Percentiles rank a stretch among this genome's conserved stretches.
Conservation (phyloP, 2,888 invertebrate species). For the Poecilus cupreus region DNA sequence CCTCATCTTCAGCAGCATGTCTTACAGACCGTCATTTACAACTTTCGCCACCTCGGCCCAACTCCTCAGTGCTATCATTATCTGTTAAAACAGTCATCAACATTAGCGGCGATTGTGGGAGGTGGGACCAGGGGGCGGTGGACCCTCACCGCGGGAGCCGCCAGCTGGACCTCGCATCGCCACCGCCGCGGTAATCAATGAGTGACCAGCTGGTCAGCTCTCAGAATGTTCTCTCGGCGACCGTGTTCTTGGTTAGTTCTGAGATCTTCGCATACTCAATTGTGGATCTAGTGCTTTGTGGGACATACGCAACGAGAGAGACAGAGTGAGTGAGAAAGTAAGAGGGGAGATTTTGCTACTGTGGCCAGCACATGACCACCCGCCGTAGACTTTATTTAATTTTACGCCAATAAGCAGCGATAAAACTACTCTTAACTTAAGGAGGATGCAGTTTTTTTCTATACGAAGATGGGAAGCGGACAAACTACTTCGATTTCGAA, state of each 20-base stretch:
- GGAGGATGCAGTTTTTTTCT: too few relatives aligned
- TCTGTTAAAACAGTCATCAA: conserved; percentile 59
- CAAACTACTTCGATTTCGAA: too few relatives aligned
- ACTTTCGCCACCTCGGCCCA: conserved; percentile 49
- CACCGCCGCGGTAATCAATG: conserved; percentile 31
- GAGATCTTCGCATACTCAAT: not conserved
- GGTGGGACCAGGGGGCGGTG: not conserved
- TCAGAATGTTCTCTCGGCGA: conserved; percentile 2
- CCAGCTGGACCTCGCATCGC: not conserved
- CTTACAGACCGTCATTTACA: conserved; percentile 52
- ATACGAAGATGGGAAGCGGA: too few relatives aligned
- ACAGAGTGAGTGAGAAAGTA: too few relatives aligned
- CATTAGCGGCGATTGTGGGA: conserved; percentile 33
- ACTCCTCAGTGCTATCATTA: conserved; percentile 50
- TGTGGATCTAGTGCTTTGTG: too few relatives aligned
- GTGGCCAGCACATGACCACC: too few relatives aligned
- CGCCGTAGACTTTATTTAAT: too few relatives aligned
- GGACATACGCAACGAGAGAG: too few relatives aligned
- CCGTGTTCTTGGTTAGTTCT: conserved; percentile 1
- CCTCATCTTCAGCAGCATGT: not conserved
- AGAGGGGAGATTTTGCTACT: too few relatives aligned
- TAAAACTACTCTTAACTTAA: too few relatives aligned
- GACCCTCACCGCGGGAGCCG: not conserved
- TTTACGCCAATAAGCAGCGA: too few relatives aligned
- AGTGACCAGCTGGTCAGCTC: conserved; percentile 55